These are phyloP conservation scores for Galaxea fascicularis DNA, from an alignment of 92 coral and sea anemone species.

Conservation along the genomic window DNA sequence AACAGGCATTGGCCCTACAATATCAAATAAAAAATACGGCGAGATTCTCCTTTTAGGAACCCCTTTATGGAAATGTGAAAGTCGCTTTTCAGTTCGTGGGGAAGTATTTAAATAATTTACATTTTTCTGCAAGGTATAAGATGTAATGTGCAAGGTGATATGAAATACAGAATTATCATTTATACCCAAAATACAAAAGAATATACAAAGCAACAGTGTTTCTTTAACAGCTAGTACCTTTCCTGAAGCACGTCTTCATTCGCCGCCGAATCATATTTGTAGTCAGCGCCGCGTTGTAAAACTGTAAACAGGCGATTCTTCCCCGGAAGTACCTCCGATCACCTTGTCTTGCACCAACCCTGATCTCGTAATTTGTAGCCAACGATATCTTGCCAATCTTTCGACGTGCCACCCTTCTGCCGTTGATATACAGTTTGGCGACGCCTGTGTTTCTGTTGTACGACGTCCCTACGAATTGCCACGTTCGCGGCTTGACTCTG, in stretches of 20 bases:
- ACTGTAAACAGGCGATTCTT: constrained; percentile 80
- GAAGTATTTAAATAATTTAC: no score
- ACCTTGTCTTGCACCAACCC: constrained; percentile 72
- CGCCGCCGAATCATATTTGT: constrained; percentile 65
- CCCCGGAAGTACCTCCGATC: constrained; percentile 79
- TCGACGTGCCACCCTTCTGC: constrained; percentile 64
- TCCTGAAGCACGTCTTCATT: constrained; percentile 66
- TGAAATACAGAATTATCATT: no score
- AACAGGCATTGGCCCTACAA: constrained; percentile 46
- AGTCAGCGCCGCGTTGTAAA: constrained; percentile 73
- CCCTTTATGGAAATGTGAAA: not conserved
- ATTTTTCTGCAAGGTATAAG: no score
- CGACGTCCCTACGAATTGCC: constrained; percentile 86
- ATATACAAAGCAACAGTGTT: not conserved
- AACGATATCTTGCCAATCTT: constrained; percentile 65
- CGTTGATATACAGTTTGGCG: constrained; percentile 77
- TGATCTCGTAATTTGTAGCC: constrained; percentile 81
- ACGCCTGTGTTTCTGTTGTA: constrained; percentile 76
- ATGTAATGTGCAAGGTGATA: no score
- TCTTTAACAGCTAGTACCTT: constrained; percentile 23
- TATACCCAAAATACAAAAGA: no score
- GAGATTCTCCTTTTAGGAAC: not conserved
- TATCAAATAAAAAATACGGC: not conserved
- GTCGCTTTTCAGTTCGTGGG: not conserved
- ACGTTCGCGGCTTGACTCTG: constrained; percentile 55